Percentiles rank a stretch among this genome's conserved stretches.
Evolutionary conservation across 2,888 invertebrate genomes (phyloP).

Genomic region (Aporophyla lueneburgensis): DNA sequence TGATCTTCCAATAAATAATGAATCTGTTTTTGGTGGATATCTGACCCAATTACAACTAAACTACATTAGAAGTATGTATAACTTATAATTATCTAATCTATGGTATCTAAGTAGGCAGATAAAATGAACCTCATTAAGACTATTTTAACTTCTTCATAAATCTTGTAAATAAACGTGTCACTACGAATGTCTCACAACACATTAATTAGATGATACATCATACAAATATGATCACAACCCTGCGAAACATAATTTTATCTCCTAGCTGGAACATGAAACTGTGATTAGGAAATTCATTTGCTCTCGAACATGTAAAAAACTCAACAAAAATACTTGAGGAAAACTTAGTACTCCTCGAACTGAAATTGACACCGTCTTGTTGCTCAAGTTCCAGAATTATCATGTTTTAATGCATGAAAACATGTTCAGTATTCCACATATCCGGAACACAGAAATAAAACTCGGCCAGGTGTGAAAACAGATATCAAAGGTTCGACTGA

Average conservation of each 20-base stretch:
- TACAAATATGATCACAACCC: background rate
- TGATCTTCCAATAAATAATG: no score
- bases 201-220: background rate
- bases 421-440: background rate
- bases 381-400: background rate
- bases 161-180: no score
- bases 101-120: background rate
- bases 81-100: no score
- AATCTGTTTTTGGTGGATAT: no score
- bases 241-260: background rate
- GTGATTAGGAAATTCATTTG: background rate
- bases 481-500: constrained; percentile 41
- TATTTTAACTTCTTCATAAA: background rate
- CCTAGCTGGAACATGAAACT: constrained; percentile 12
- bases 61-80: no score
- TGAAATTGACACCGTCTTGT: background rate
- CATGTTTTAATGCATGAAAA: constrained; percentile 16
- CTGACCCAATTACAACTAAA: no score
- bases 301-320: background rate
- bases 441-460: constrained; percentile 22
- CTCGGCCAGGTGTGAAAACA: constrained; percentile 46
- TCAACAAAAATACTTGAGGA: constrained; percentile 1
- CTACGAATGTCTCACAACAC: no score
- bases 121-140: no score
- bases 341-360: background rate